These are phyloP conservation scores for Morone chrysops DNA, from an alignment of 2,113 vertebrate species.

Conservation along the genomic window DNA sequence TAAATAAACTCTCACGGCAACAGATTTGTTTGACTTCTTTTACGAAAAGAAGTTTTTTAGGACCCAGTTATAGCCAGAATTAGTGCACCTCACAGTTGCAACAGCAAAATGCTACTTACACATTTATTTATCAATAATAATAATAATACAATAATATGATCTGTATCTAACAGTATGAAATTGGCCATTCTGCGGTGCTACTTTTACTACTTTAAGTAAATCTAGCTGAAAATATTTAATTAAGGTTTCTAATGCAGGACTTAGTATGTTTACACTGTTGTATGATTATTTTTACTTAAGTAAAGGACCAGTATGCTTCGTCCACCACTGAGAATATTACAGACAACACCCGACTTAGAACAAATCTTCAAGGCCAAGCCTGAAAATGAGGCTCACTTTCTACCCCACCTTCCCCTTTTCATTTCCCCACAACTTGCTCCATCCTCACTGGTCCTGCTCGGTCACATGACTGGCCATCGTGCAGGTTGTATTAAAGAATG, in stretches of 20 bases:
- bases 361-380: neutral
- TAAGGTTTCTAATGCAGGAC: neutral
- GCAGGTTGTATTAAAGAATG: constrained; percentile 42
- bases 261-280: neutral
- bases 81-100: neutral
- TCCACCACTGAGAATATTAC: neutral
- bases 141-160: neutral
- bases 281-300: neutral
- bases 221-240: neutral
- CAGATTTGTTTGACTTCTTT: neutral
- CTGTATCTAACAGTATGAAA: neutral
- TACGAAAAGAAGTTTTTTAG: neutral
- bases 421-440: neutral
- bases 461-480: constrained; percentile 3
- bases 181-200: neutral
- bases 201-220: neutral
- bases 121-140: neutral
- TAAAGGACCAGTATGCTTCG: neutral
- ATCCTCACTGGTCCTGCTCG: constrained; percentile 3
- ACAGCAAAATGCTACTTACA: neutral
- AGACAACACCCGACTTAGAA: neutral
- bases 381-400: neutral
- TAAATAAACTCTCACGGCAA: neutral
- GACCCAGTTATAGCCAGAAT: neutral
- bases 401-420: neutral